Evolutionary conservation across 2,797 vertebrate genomes (phyloP).

Genomic region (Sebastes nivosus): DNA sequence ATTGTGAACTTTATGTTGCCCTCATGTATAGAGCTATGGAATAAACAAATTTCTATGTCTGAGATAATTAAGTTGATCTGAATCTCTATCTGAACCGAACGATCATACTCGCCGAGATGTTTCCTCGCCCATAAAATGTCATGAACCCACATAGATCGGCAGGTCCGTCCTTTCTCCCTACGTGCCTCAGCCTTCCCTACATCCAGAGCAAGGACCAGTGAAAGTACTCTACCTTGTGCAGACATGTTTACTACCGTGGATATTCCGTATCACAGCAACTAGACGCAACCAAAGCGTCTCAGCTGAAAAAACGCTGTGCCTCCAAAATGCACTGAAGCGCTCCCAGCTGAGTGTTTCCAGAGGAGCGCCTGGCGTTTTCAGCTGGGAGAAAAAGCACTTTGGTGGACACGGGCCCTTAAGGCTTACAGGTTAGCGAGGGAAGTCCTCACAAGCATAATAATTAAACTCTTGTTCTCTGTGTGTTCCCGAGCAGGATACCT

Average conservation of each 20-base stretch:
- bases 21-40: background rate
- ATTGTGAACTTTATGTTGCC: background rate
- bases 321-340: rapidly evolving
- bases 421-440: background rate
- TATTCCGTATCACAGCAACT: background rate
- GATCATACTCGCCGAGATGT: background rate
- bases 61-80: background rate
- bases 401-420: background rate
- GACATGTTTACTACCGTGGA: background rate
- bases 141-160: background rate
- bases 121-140: background rate
- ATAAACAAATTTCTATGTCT: rapidly evolving
- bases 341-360: background rate
- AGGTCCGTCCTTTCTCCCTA: background rate
- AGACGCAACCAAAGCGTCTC: background rate
- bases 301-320: background rate
- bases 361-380: background rate
- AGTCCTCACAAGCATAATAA: background rate
- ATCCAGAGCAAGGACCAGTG: too few species aligned
- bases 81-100: background rate
- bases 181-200: background rate
- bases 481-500: slow-evolving; percentile 60
- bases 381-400: background rate
- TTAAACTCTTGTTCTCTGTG: background rate
- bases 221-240: background rate